Conservation (phyloP, 2,113 vertebrate genomes). For the Nerophis ophidion region DNA sequence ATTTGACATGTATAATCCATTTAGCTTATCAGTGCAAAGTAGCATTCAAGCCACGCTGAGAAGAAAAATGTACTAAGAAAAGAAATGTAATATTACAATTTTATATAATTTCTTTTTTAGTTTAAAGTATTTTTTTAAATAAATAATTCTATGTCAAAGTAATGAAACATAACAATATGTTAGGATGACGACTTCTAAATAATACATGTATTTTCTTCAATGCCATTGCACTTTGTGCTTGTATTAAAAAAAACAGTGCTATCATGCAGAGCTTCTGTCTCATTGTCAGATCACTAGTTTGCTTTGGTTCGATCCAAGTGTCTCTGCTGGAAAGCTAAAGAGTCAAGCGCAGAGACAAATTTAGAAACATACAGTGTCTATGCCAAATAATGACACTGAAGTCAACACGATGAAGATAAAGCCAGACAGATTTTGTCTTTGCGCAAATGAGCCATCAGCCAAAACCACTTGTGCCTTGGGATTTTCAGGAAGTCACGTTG, state of each 20-base stretch:
- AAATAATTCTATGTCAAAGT: no score
- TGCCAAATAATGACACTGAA: constrained; percentile 29
- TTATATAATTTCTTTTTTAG: no score
- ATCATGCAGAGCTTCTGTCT: background rate
- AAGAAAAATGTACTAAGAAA: no score
- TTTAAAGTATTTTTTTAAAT: no score
- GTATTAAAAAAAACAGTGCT: background rate
- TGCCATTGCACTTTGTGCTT: background rate
- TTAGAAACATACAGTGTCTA: constrained; percentile 20
- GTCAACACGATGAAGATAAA: constrained; percentile 18
- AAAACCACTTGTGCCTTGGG: constrained; percentile 28
- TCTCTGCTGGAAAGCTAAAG: constrained; percentile 9
- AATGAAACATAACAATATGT: no score
- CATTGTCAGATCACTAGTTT: constrained; percentile 1
- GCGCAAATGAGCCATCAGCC: constrained; percentile 47
- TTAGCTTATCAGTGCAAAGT: background rate
- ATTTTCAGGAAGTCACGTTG: constrained; percentile 25
- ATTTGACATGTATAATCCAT: no score
- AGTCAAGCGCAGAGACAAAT: constrained; percentile 30
- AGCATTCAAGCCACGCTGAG: background rate
- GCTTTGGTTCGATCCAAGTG: constrained; percentile 1
- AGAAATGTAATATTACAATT: no score
- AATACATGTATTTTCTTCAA: background rate
- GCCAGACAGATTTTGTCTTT: constrained; percentile 27
- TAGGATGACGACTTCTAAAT: no score